These are phyloP conservation scores for Euthynnus affinis DNA, from an alignment of 2,797 vertebrate species.

Conservation along the genomic window DNA sequence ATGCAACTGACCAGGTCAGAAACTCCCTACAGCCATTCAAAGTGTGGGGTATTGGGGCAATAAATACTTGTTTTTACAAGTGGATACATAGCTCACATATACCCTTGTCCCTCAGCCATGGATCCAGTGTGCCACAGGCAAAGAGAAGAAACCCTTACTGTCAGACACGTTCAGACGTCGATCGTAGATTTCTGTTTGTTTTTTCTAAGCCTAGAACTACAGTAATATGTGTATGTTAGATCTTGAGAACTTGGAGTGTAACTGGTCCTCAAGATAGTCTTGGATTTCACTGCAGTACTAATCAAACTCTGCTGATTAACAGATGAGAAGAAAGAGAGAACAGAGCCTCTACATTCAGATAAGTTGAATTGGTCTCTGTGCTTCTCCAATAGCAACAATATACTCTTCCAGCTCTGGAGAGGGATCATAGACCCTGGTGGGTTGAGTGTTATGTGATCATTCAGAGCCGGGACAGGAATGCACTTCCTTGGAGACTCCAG, in stretches of 20 bases:
- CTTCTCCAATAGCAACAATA: slow-evolving; percentile 48
- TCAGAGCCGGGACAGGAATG: slow-evolving; percentile 76
- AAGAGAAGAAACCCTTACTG: slow-evolving; percentile 28
- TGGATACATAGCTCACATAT: slow-evolving; percentile 51
- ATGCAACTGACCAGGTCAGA: slow-evolving; percentile 68
- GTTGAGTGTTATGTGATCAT: slow-evolving; percentile 80
- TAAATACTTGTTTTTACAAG: slow-evolving; percentile 81
- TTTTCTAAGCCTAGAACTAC: slow-evolving; percentile 18
- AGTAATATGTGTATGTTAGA: slow-evolving; percentile 20
- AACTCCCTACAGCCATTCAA: slow-evolving; percentile 58
- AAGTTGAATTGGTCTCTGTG: slow-evolving; percentile 22
- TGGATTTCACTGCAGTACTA: slow-evolving; percentile 33
- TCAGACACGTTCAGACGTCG: slow-evolving; percentile 52
- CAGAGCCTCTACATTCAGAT: slow-evolving; percentile 41
- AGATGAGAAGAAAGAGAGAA: slow-evolving; percentile 29
- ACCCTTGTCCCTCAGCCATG: slow-evolving; percentile 57
- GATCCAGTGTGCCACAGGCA: slow-evolving; percentile 49
- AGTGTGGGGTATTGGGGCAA: slow-evolving; percentile 55
- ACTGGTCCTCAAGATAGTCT: slow-evolving; percentile 26
- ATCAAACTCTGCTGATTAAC: slow-evolving; percentile 39
- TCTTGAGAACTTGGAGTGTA: background rate
- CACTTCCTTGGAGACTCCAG: slow-evolving; percentile 80
- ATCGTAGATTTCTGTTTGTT: slow-evolving; percentile 24
- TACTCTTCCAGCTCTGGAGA: slow-evolving; percentile 49
- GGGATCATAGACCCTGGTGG: slow-evolving; percentile 54